Evolutionary conservation across 37 sponge, comb jelly and placozoan species (phyloP), one percentile per base, ranked within the genome.

Genomic region (Geodia barretti): DNA sequence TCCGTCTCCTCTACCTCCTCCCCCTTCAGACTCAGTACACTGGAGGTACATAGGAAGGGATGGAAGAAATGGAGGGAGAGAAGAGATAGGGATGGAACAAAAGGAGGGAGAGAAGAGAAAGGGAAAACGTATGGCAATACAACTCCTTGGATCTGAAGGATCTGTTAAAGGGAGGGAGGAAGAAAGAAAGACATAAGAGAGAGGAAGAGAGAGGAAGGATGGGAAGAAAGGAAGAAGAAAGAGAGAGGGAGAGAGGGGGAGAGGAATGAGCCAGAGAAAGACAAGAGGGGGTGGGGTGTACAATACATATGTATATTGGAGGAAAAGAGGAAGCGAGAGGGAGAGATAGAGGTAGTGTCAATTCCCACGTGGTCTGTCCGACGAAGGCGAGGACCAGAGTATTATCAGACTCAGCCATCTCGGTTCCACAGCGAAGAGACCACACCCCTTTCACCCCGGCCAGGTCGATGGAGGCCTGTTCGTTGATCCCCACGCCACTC

Each of bases 1-100:
- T 97, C 98, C 40, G 93, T 81, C 78, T 88, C 96, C 79, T 97
- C 98, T 32, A 95, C 84, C 83, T 97, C 98, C 73, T 93, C 95
- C 23, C 93, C 96, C 42, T 73, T 75, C 41, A 97, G 72, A 34
- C 79, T 83, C 43, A 97, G 73, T 0, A 92, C 84, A 41, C 92
- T 87, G 62, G 26, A 72, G 42, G 4, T 5, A 72, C 70, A 25
- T 29, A 69, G 4, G 14, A 21, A 69, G 38, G 23, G 38, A 35
- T n/a, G n/a, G n/a, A n/a, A n/a, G n/a, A n/a, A n/a, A n/a, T n/a
- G n/a, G n/a, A n/a, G n/a, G n/a, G n/a, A n/a, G 28, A 66, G 20
- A 66, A 19, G 68, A 19, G 20, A 20, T 14, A n/a, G n/a, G n/a
- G n/a, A n/a, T n/a, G n/a, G n/a, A n/a, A n/a, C n/a, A n/a, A n/a